Percentiles rank a stretch among this genome's conserved stretches.
Evolutionary conservation across 2,888 invertebrate genomes (phyloP).

Genomic region (Hirtodrosophila alboralis): DNA sequence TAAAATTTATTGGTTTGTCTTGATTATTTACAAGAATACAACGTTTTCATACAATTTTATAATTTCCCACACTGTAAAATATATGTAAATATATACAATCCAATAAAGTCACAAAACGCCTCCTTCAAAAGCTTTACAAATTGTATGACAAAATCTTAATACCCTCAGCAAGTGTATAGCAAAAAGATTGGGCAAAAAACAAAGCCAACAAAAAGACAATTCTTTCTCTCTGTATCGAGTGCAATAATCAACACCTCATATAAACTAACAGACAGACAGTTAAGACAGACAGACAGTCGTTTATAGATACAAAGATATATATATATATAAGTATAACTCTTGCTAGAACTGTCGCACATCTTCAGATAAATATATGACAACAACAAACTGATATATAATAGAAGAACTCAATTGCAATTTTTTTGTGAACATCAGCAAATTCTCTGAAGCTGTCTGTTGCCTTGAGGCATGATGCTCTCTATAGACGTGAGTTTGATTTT

Average conservation of each 20-base stretch:
- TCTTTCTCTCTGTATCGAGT: conserved; percentile 39
- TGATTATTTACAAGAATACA: too few relatives aligned
- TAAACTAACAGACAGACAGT: conserved; percentile 6
- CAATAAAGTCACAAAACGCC: too few relatives aligned
- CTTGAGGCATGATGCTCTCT: conserved; percentile 30
- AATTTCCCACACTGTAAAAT: too few relatives aligned
- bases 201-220: conserved; percentile 19
- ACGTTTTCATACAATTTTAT: too few relatives aligned
- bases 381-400: conserved; percentile 18
- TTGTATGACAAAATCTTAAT: background rate
- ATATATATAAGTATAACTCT: conserved; percentile 34
- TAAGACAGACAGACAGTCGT: conserved; percentile 8
- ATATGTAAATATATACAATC: too few relatives aligned
- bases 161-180: background rate
- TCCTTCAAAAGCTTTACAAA: background rate
- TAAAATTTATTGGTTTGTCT: too few relatives aligned
- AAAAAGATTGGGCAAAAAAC: conserved; percentile 26
- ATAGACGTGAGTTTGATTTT: conserved; percentile 51
- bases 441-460: conserved; percentile 23
- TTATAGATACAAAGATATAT: conserved; percentile 22
- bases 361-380: conserved; percentile 42
- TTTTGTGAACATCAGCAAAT: conserved; percentile 74
- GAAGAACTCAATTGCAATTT: conserved; percentile 54
- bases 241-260: conserved; percentile 69
- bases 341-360: conserved; percentile 69